Evolutionary conservation across 2,888 invertebrate species (phyloP).

Genomic region (Spilarctia lutea): DNA sequence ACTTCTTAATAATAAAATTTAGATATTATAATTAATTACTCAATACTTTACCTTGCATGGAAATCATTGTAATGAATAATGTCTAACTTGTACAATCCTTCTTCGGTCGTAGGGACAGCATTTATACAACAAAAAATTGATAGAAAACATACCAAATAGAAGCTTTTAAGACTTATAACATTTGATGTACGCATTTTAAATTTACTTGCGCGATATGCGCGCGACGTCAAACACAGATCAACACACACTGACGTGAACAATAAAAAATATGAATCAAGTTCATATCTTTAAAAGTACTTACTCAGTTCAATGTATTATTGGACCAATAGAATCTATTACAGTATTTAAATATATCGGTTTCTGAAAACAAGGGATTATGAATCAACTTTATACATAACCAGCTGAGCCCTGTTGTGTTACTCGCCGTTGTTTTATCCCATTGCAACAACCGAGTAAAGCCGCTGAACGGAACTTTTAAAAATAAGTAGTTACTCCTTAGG

Average conservation of each 20-base stretch:
- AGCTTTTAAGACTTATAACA: conserved; percentile 29
- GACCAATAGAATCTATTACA: not conserved
- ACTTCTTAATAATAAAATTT: too few species aligned
- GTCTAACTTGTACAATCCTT: conserved; percentile 83
- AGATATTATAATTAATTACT: too few species aligned
- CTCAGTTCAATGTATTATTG: not conserved
- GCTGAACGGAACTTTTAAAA: too few species aligned
- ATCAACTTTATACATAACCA: too few species aligned
- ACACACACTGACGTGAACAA: not conserved
- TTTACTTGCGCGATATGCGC: conserved; percentile 23
- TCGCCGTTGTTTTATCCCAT: too few species aligned
- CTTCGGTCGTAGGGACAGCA: conserved; percentile 64
- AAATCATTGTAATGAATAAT: conserved; percentile 87
- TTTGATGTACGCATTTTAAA: not conserved
- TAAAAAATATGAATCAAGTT: not conserved
- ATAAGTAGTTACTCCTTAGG: too few species aligned
- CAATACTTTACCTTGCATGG: conserved; percentile 81
- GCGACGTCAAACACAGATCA: not conserved
- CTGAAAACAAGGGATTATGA: too few species aligned
- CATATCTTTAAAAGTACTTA: not conserved
- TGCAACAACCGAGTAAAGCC: too few species aligned
- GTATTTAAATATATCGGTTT: not conserved
- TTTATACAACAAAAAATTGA: conserved; percentile 38
- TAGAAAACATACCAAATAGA: conserved; percentile 23
- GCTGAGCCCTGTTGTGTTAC: too few species aligned